Evolutionary conservation across 2,888 invertebrate genomes (phyloP), one percentile per base, ranked within the genome.

Genomic region (Masnerella sp.): DNA sequence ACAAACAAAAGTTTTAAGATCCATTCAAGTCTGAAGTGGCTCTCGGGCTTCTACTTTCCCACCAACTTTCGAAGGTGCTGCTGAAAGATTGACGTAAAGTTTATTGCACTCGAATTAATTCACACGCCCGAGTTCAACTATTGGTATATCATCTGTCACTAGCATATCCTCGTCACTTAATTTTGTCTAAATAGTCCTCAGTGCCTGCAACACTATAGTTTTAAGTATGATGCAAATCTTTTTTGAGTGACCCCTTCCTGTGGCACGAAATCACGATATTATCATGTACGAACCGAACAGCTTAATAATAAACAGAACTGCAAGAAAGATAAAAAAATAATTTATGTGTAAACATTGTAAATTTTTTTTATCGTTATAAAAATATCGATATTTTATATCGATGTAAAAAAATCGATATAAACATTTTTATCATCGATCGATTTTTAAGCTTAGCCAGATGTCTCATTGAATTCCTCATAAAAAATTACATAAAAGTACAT

Each of bases 111-210:
- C 49, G 40, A 42, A 62, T 62, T 49, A 36, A 49, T 77, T 74
- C 72, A 76, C 65, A 64, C 76, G 80, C 76, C 79, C 67, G 79
- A 73, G 78, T 82, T 76, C 72, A 51, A 73, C 51, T 25, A 54
- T 49, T 52, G 43, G 45, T 45, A 76, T 79, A 77, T 76, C 82
- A 81, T 82, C 77, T 79, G 80, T 69, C 76, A 22, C 40, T 58
- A 40, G 28, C 34, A 28, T 73, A 18, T 75, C 58, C 25, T 59
- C 54, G 20, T 67, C 51, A 34, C 58, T 70, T 49, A 43, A 62
- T 51, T 54, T 74, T 64, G 65, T 51, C 45, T 54, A 69, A 78
- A 70, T 40, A 78, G 73, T 70, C 47, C 61, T 42, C 68, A 56
- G 70, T 32, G 34, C 58, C 52, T 71, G 58, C 45, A 52, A 1